Evolutionary conservation across 2,797 vertebrate genomes (phyloP).

Genomic region (Aselliscus stoliczkanus): DNA sequence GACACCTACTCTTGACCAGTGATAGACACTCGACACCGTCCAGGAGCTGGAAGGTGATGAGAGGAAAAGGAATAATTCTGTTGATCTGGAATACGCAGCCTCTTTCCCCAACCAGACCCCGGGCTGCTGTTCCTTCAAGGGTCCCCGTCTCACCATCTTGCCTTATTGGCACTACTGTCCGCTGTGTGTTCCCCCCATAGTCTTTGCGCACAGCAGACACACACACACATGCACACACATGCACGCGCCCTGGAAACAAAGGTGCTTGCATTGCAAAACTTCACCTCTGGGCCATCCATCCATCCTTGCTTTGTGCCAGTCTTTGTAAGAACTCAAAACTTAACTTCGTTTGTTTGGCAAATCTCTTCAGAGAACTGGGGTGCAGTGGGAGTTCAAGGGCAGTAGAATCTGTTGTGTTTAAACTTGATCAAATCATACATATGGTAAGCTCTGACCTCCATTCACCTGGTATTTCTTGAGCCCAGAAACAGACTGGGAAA

Average conservation of each 20-base stretch:
- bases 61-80: no score
- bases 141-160: background rate
- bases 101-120: background rate
- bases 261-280: background rate
- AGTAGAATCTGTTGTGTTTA: background rate
- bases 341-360: background rate
- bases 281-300: background rate
- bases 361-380: background rate
- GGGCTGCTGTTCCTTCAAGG: background rate
- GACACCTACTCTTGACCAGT: background rate
- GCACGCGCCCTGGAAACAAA: background rate
- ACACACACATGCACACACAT: no score
- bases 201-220: background rate
- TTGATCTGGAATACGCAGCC: background rate
- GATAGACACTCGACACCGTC: background rate
- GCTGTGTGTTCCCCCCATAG: background rate
- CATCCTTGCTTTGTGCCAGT: background rate
- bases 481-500: background rate
- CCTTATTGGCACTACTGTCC: background rate
- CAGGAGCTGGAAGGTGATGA: background rate
- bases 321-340: conserved; percentile 6
- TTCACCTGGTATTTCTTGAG: background rate
- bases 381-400: background rate
- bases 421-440: background rate
- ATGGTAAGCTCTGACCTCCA: background rate